Evolutionary conservation across 1,140 invertebrate genomes (phyloP).

Genomic region (Sitophilus oryzae): DNA sequence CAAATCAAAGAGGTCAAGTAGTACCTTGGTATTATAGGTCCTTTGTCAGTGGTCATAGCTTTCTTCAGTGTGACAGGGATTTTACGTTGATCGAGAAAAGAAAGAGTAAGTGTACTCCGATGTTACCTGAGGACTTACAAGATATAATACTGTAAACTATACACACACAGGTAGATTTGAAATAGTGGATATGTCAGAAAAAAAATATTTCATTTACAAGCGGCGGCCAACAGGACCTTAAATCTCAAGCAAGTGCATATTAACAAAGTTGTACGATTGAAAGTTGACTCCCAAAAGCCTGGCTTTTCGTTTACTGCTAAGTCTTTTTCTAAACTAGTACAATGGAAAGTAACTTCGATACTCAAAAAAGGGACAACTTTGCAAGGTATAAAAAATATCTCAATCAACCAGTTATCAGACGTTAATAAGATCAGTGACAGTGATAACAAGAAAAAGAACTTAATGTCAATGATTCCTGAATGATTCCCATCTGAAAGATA

Average conservation of each 20-base stretch:
- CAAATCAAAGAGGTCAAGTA: too few relatives aligned
- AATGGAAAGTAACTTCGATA: conserved; percentile 11
- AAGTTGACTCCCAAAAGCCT: conserved; percentile 15
- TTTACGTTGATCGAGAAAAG: too few relatives aligned
- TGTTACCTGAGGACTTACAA: conserved; percentile 15
- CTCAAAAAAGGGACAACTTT: conserved; percentile 16
- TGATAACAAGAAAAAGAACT: conserved; percentile 9
- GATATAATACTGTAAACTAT: conserved; percentile 18
- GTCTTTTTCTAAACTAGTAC: conserved; percentile 3
- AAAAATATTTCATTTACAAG: conserved; percentile 23
- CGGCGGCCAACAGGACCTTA: conserved; percentile 13
- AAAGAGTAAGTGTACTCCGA: too few relatives aligned
- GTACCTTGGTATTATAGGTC: too few relatives aligned
- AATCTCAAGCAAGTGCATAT: conserved; percentile 21
- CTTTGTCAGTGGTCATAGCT: too few relatives aligned
- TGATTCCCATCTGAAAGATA: too few relatives aligned
- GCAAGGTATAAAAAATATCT: conserved; percentile 15
- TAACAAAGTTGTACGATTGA: conserved; percentile 16
- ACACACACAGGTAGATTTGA: conserved; percentile 21
- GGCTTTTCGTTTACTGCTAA: conserved; percentile 16
- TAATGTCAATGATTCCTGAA: conserved; percentile 12
- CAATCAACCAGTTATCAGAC: conserved; percentile 7
- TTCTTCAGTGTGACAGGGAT: too few relatives aligned
- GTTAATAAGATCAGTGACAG: conserved; percentile 19
- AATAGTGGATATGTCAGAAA: conserved; percentile 11